Conservation (phyloP, 35 echinoderm and acorn worm genomes). For the Antedon bifida region DNA sequence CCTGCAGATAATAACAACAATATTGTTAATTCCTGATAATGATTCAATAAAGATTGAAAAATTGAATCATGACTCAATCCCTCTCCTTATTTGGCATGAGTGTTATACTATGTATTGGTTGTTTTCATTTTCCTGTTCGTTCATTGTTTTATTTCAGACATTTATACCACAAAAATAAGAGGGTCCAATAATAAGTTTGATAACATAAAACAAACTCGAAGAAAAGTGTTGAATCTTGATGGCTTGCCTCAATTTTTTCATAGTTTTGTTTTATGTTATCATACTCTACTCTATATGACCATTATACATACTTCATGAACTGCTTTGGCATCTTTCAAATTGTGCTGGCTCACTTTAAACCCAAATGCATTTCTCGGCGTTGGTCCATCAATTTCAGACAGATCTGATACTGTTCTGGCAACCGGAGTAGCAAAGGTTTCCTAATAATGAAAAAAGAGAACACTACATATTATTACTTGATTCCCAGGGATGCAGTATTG, state of each 20-base stretch:
- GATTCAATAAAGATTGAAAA: too few relatives aligned
- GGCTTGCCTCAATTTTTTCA: too few relatives aligned
- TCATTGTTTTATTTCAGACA: background rate
- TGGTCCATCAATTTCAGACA: slow-evolving; percentile 73
- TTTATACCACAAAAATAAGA: too few relatives aligned
- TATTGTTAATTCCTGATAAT: too few relatives aligned
- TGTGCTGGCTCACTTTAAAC: slow-evolving; percentile 66
- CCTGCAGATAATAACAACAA: slow-evolving; percentile 18
- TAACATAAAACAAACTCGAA: too few relatives aligned
- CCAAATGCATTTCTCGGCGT: slow-evolving; percentile 65
- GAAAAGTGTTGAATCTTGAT: too few relatives aligned
- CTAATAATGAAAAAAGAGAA: slow-evolving; percentile 16
- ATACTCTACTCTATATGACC: background rate
- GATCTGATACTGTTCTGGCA: slow-evolving; percentile 26
- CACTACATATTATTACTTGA: too few relatives aligned
- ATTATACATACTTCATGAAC: slow-evolving; percentile 56
- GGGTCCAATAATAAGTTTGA: too few relatives aligned
- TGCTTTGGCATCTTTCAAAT: slow-evolving; percentile 87
- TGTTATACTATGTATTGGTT: too few relatives aligned
- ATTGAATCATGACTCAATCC: background rate
- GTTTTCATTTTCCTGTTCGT: too few relatives aligned
- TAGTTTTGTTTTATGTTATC: too few relatives aligned
- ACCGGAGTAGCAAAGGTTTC: slow-evolving; percentile 19
- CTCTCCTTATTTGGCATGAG: background rate
- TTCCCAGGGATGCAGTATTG: too few relatives aligned